These are phyloP conservation scores for Cinclus mexicanus DNA, from an alignment of 2,113 vertebrate genomes.

Conservation along the genomic window DNA sequence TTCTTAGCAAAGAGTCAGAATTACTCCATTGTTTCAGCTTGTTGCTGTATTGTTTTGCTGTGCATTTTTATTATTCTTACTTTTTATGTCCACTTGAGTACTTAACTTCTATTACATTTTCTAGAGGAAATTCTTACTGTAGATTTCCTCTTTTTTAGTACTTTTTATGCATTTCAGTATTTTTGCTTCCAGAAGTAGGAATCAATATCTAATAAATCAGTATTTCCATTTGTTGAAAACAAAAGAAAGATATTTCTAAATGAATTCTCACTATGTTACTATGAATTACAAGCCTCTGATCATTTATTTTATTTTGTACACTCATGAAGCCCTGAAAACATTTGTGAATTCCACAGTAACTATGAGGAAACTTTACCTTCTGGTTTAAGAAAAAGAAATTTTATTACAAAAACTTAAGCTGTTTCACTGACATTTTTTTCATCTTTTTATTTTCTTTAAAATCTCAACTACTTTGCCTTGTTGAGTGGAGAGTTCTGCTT, in stretches of 20 bases:
- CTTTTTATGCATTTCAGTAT: conserved; percentile 70
- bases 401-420: conserved; percentile 72
- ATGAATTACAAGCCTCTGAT: conserved; percentile 38
- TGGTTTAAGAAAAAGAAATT: conserved; percentile 57
- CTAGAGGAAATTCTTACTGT: conserved; percentile 69
- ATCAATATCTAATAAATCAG: conserved; percentile 48
- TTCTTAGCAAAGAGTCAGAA: conserved; percentile 54
- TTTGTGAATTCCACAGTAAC: conserved; percentile 63
- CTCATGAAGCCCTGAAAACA: conserved; percentile 62
- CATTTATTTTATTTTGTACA: conserved; percentile 10
- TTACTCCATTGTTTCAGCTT: conserved; percentile 56
- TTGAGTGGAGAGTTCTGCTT: conserved; percentile 69
- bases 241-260: conserved; percentile 65
- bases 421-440: conserved; percentile 71
- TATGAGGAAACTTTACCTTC: conserved; percentile 49
- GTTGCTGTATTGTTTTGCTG: conserved; percentile 59
- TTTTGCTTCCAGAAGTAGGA: conserved; percentile 29
- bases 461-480: conserved; percentile 67
- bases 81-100: conserved; percentile 62
- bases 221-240: conserved; percentile 68
- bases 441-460: conserved; percentile 72
- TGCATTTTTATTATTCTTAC: conserved; percentile 66
- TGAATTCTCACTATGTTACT: conserved; percentile 53
- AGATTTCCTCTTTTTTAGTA: conserved; percentile 66
- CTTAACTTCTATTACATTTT: conserved; percentile 70